Evolutionary conservation across 1,140 invertebrate genomes (phyloP), one percentile per base, ranked within the genome.

Genomic region (Paramacrobiotus metropolitanus): DNA sequence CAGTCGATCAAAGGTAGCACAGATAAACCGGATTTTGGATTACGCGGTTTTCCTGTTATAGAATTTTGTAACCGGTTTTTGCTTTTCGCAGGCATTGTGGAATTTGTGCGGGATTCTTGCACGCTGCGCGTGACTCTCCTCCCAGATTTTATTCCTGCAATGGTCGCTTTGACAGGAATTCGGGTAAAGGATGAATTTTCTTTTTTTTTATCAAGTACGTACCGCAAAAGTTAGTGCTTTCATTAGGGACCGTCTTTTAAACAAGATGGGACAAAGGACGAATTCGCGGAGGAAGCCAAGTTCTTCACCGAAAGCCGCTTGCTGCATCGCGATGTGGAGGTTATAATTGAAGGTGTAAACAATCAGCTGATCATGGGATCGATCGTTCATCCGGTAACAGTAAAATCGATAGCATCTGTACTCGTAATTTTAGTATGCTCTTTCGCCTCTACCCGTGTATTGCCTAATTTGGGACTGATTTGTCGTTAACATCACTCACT

Each of bases 51-150:
- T n/a, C n/a, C n/a, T n/a, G n/a, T n/a, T n/a, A n/a, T n/a, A n/a
- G n/a, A n/a, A n/a, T n/a, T n/a, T n/a, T n/a, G n/a, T n/a, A n/a
- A n/a, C n/a, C n/a, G n/a, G 55, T 61, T 60, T 21, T 60, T 60
- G 44, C 62, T 40, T 60, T 62, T 69, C 15, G 78, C 82, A 71
- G 89, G 88, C 59, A 81, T 95, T 29, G 85, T 97, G 68, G 91
- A 96, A 73, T 85, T 92, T 77, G 90, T 98, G 1, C 79, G 90
- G 63, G 92, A 97, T 76, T 93, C 93, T 1, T 94, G 90, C 21
- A 96, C 92, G 1, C 80, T 95, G 1, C 79, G 90, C 63, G 83
- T 84, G 1, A 86, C 94, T 66, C 73, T 98, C 1, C 70, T 93
- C 30, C 90, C 91, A 2, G 81, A 60, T 24, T 92, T 83, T 71